Percentiles rank a stretch among this genome's conserved stretches.
phyloP scores from a whole-genome alignment of 2,797 vertebrate genomes.

The Oryzias sinensis region DNA sequence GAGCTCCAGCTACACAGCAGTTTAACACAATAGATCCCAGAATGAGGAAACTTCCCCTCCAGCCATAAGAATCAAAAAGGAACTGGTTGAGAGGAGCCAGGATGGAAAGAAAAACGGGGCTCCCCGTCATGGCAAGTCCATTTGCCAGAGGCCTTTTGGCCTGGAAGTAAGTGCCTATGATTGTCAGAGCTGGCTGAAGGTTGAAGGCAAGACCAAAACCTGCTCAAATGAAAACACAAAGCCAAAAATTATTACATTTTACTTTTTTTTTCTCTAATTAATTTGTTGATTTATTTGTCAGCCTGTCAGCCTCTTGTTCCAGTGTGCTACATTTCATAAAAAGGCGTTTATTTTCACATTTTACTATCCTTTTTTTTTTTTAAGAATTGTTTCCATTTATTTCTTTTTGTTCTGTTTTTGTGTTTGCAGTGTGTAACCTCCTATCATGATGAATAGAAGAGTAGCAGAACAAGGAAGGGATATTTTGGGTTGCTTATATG shows the following conservation, averaged over 20 bases:
- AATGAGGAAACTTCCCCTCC: slow-evolving; percentile 85
- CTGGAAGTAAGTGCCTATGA: slow-evolving; percentile 83
- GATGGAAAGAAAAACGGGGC: slow-evolving; percentile 79
- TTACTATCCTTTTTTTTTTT: no score
- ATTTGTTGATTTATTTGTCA: no score
- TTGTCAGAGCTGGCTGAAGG: slow-evolving; percentile 84
- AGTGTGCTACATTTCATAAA: no score
- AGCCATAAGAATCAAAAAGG: slow-evolving; percentile 82
- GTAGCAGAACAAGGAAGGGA: no score
- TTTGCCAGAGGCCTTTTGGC: slow-evolving; percentile 81
- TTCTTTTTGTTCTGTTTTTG: no score
- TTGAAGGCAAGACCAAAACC: slow-evolving; percentile 85
- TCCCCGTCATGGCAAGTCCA: slow-evolving; percentile 83
- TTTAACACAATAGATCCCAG: slow-evolving; percentile 79
- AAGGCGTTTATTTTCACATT: no score
- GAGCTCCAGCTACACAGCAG: slow-evolving; percentile 82
- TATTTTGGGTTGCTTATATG: no score
- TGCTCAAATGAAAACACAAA: slow-evolving; percentile 46
- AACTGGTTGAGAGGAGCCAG: slow-evolving; percentile 84
- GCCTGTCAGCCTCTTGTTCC: no score
- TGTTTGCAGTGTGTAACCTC: no score
- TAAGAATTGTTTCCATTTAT: no score
- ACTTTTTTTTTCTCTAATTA: no score
- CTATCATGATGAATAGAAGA: no score
- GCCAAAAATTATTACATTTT: neutral